A percentile compares a stretch with the other conserved stretches of the same genome.
phyloP scores from a whole-genome alignment of 2,113 vertebrate genomes.

The Hiodon tergisus region DNA sequence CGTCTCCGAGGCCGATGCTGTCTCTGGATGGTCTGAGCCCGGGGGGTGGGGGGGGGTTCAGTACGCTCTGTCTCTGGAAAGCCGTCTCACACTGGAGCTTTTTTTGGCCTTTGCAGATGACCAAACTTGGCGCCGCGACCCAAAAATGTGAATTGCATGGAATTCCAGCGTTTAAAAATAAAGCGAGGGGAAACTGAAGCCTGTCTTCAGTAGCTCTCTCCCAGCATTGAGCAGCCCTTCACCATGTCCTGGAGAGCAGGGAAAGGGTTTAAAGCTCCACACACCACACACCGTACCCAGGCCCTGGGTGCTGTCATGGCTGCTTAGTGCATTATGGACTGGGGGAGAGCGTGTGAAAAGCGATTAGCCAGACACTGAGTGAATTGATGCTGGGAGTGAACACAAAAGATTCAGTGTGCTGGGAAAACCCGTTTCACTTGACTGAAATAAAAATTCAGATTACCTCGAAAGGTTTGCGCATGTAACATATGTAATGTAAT shows the following conservation, averaged over 20 bases:
- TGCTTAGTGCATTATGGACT: not conserved
- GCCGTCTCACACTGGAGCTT: constrained; percentile 27
- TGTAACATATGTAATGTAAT: not conserved
- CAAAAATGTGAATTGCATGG: constrained; percentile 30
- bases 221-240: constrained; percentile 46
- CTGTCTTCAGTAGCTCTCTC: constrained; percentile 49
- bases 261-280: too few species aligned
- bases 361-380: too few species aligned
- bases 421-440: too few species aligned
- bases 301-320: not conserved
- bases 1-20: too few species aligned
- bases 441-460: too few species aligned
- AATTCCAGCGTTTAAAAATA: constrained; percentile 66
- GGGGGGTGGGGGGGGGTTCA: too few species aligned
- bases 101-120: constrained; percentile 37
- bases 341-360: too few species aligned
- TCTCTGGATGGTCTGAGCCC: too few species aligned
- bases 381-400: too few species aligned
- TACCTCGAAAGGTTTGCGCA: not conserved
- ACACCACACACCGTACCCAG: not conserved
- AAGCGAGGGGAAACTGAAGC: constrained; percentile 54
- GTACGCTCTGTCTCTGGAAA: constrained; percentile 2
- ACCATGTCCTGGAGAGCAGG: constrained; percentile 41
- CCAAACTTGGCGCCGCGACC: constrained; percentile 42
- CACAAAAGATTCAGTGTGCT: too few species aligned